phyloP scores from a whole-genome alignment of 1,140 invertebrate genomes.

The Panulirus ornatus region DNA sequence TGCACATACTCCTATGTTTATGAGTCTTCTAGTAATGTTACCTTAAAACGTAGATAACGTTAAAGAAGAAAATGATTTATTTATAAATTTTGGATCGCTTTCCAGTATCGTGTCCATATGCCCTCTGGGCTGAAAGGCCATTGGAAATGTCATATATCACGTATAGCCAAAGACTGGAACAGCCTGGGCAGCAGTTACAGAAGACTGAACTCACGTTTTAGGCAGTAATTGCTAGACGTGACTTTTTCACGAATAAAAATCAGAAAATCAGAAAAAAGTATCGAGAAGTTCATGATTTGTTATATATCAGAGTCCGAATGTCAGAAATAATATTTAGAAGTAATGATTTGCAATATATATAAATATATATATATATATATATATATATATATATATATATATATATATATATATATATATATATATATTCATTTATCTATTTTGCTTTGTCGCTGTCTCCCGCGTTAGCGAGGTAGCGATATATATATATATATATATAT shows the following conservation, averaged over 20 bases:
- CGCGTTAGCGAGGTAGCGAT: too few species aligned
- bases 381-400: conserved; percentile 41
- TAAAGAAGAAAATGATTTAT: too few species aligned
- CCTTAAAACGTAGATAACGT: too few species aligned
- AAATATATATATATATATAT: conserved; percentile 38
- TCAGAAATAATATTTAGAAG: background rate
- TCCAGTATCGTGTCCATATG: too few species aligned
- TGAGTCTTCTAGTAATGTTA: too few species aligned
- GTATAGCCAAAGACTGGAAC: background rate
- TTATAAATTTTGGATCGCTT: too few species aligned
- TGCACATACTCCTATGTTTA: too few species aligned
- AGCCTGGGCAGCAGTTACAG: background rate
- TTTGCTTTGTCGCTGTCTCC: too few species aligned
- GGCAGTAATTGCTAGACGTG: background rate
- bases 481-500: conserved; percentile 41
- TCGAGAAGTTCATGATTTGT: background rate
- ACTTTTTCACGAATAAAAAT: background rate
- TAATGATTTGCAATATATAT: background rate
- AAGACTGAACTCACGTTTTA: background rate
- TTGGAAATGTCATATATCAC: too few species aligned
- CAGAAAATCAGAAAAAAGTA: background rate
- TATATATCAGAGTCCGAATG: background rate
- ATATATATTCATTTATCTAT: too few species aligned
- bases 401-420: conserved; percentile 38
- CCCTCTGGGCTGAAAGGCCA: too few species aligned